These are phyloP conservation scores for Dynastes maya DNA, from an alignment of 2,888 invertebrate species.

Conservation along the genomic window DNA sequence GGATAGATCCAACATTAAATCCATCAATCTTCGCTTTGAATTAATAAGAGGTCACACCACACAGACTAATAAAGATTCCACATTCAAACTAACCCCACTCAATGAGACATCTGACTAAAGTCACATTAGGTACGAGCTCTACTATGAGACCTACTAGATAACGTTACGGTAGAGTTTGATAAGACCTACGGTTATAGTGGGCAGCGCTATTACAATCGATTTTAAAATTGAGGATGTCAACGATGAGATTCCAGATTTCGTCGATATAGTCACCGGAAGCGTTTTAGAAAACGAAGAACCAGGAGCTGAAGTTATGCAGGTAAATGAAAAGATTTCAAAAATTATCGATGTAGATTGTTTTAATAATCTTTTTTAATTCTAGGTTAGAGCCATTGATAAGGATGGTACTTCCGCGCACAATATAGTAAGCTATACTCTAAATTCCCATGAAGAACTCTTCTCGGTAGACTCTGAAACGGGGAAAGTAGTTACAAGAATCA, in stretches of 20 bases:
- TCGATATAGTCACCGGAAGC: slow-evolving; percentile 85
- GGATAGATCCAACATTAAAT: slow-evolving; percentile 81
- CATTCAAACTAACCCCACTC: slow-evolving; percentile 77
- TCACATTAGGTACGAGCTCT: slow-evolving; percentile 84
- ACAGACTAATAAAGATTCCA: slow-evolving; percentile 88
- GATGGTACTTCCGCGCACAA: slow-evolving; percentile 90
- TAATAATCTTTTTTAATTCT: slow-evolving; percentile 20
- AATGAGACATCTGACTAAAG: slow-evolving; percentile 82
- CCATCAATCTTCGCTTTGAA: slow-evolving; percentile 85
- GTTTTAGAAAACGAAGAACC: slow-evolving; percentile 89
- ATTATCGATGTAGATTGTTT: background rate
- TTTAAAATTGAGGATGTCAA: slow-evolving; percentile 91
- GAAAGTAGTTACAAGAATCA: slow-evolving; percentile 85
- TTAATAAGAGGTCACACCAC: slow-evolving; percentile 87
- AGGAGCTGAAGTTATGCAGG: slow-evolving; percentile 91
- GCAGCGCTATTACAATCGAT: slow-evolving; percentile 83
- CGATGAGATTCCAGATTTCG: slow-evolving; percentile 91
- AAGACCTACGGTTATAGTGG: no score
- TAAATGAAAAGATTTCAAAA: slow-evolving; percentile 61
- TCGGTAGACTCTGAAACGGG: slow-evolving; percentile 89
- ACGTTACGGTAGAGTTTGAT: no score
- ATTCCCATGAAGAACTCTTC: slow-evolving; percentile 82
- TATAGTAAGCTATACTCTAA: slow-evolving; percentile 85
- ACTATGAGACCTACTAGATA: slow-evolving; percentile 92
- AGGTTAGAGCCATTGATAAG: slow-evolving; percentile 83